Conservation (phyloP, 2,888 invertebrate genomes). For the Melieria omissa region DNA sequence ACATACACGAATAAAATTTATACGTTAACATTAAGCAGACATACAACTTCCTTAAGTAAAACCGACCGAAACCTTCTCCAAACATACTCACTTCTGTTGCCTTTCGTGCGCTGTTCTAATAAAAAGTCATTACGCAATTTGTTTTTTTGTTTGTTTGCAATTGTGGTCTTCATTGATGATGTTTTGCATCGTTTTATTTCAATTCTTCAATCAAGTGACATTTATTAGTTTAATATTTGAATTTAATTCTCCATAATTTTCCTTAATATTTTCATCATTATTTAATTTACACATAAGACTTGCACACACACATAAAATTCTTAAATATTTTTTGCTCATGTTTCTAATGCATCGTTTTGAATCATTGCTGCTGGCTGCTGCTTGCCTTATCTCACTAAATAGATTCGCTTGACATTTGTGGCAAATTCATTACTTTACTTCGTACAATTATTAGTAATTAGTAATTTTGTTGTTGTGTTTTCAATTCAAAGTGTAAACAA, state of each 20-base stretch:
- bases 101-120: neutral
- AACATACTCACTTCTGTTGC: neutral
- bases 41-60: too few relatives aligned
- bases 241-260: conserved; percentile 1
- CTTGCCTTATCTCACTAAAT: too few relatives aligned
- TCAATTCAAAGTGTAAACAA: neutral
- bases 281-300: conserved; percentile 32
- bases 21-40: too few relatives aligned
- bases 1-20: too few relatives aligned
- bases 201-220: conserved; percentile 3
- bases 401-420: neutral
- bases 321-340: conserved; percentile 12
- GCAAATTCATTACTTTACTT: neutral
- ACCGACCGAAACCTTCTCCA: too few relatives aligned
- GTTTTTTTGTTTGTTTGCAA: neutral
- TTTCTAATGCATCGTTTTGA: too few relatives aligned
- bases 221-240: neutral
- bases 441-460: neutral
- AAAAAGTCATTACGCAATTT: neutral
- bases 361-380: too few relatives aligned
- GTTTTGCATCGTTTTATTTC: neutral
- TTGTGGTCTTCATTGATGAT: neutral
- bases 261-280: conserved; percentile 4
- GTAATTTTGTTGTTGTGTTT: neutral
- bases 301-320: conserved; percentile 33